Evolutionary conservation across 2,888 invertebrate species (phyloP).

Genomic region (Eurytoma californica): DNA sequence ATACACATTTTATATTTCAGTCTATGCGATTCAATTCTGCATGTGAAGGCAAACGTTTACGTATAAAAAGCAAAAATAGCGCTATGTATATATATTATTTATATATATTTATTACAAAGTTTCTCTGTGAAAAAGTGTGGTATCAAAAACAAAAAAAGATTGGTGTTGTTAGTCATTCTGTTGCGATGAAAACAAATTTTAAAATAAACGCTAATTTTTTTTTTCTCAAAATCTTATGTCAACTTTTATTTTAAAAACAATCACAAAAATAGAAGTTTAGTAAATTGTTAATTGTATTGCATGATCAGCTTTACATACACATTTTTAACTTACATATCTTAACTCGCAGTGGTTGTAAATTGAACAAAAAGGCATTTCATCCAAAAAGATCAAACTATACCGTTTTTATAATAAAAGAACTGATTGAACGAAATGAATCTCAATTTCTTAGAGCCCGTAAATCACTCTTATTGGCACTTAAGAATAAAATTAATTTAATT

Average conservation of each 20-base stretch:
- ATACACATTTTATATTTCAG: background rate
- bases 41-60: background rate
- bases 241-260: conserved; percentile 52
- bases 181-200: background rate
- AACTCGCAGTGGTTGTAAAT: conserved; percentile 48
- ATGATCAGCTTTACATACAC: conserved; percentile 44
- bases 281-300: conserved; percentile 44
- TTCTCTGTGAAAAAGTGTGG: too few species aligned
- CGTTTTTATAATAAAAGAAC: conserved; percentile 32
- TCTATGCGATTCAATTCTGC: too few species aligned
- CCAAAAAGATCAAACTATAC: conserved; percentile 41
- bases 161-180: too few species aligned
- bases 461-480: conserved; percentile 54
- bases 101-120: too few species aligned
- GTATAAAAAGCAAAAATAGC: too few species aligned
- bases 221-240: conserved; percentile 43
- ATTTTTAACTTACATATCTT: conserved; percentile 49
- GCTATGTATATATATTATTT: too few species aligned
- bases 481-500: conserved; percentile 54
- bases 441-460: conserved; percentile 30
- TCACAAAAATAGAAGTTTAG: conserved; percentile 54
- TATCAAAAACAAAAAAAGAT: too few species aligned
- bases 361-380: conserved; percentile 41
- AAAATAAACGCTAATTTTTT: background rate
- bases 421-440: conserved; percentile 46